Evolutionary conservation across 2,113 vertebrate genomes (phyloP).

Genomic region (Melanerpes aurifrons): DNA sequence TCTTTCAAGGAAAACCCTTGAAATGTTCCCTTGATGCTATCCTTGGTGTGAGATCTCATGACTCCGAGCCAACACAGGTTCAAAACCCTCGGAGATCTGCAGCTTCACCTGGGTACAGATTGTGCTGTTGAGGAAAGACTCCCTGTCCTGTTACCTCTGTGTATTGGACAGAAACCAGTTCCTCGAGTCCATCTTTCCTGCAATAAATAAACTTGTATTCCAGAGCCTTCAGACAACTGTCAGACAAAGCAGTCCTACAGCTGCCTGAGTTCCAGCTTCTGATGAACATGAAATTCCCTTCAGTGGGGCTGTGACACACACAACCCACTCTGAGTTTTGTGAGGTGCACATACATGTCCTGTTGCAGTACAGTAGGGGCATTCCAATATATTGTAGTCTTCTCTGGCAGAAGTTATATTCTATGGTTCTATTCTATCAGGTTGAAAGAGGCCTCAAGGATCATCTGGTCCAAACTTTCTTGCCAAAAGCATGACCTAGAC

Average conservation of each 20-base stretch:
- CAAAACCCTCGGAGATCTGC: not conserved
- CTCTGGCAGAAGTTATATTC: too few species aligned
- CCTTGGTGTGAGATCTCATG: not conserved
- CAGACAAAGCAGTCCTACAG: not conserved
- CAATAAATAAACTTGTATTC: not conserved
- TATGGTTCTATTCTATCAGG: too few species aligned
- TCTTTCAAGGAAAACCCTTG: conserved; percentile 2
- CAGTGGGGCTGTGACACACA: not conserved
- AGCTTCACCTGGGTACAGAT: not conserved
- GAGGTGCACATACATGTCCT: not conserved
- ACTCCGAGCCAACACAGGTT: not conserved
- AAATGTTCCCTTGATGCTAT: not conserved
- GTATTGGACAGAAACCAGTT: not conserved
- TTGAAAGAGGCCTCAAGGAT: too few species aligned
- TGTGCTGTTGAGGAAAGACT: not conserved
- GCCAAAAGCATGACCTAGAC: too few species aligned
- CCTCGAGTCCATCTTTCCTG: not conserved
- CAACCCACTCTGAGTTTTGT: not conserved
- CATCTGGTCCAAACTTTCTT: too few species aligned
- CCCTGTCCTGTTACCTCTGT: not conserved
- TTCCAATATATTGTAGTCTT: not conserved
- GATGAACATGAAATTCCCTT: not conserved
- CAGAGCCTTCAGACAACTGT: not conserved
- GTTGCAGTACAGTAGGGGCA: not conserved
- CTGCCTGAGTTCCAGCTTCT: not conserved